Evolutionary conservation across 2,797 vertebrate genomes (phyloP).

Genomic region (Enteromius viviparus): DNA sequence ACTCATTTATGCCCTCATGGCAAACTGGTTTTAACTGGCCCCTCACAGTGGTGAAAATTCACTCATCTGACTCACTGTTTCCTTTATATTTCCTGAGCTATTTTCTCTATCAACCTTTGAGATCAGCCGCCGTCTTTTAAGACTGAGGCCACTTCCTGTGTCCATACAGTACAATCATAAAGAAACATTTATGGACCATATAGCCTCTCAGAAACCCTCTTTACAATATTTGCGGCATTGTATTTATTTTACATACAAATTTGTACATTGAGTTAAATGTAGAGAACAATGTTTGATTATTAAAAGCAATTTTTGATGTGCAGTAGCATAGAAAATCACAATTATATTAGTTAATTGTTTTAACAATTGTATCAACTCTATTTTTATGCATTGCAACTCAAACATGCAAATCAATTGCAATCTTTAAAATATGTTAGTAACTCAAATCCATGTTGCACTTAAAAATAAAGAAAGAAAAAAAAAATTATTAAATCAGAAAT

Average conservation of each 20-base stretch:
- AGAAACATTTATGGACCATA: conserved; percentile 25
- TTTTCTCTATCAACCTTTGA: conserved; percentile 59
- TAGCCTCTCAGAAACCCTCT: neutral
- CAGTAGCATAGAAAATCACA: neutral
- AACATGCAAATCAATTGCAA: neutral
- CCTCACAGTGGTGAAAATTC: neutral
- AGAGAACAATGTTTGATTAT: neutral
- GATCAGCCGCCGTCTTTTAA: conserved; percentile 66
- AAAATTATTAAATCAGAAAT: neutral
- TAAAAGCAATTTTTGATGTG: neutral
- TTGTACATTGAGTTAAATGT: neutral
- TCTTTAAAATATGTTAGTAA: too few relatives aligned
- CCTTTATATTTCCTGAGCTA: conserved; percentile 59
- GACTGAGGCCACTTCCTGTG: conserved; percentile 63
- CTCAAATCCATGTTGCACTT: too few relatives aligned
- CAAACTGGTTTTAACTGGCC: neutral
- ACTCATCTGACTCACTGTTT: conserved; percentile 28
- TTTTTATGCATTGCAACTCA: neutral
- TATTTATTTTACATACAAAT: too few relatives aligned
- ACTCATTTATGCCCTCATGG: neutral
- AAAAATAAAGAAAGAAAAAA: conserved; percentile 32
- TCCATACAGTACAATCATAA: conserved; percentile 59
- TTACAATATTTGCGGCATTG: neutral
- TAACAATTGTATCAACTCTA: neutral
- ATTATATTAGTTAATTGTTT: neutral